phyloP scores from a whole-genome alignment of 2,113 vertebrate genomes.

The Pachyramphus minor region DNA sequence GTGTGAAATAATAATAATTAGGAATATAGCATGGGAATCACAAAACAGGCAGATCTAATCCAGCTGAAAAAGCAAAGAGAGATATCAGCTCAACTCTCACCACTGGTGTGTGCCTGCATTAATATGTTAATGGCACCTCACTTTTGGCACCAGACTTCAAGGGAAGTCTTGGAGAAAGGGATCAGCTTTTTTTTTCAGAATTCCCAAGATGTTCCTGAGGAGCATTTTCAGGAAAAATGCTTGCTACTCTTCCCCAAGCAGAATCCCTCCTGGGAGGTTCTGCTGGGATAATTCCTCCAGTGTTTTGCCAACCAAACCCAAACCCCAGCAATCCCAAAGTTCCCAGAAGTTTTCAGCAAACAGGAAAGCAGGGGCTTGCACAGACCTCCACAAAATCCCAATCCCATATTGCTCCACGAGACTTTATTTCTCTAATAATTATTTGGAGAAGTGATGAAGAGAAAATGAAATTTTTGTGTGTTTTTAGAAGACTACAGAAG shows the following conservation, averaged over 20 bases:
- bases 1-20: slow-evolving; percentile 61
- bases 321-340: background rate
- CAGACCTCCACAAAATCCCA: background rate
- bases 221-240: background rate
- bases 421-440: background rate
- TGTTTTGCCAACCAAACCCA: background rate
- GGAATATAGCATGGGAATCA: slow-evolving; percentile 43
- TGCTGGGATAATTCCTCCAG: too few relatives aligned
- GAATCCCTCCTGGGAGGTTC: background rate
- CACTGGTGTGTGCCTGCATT: background rate
- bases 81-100: background rate
- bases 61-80: slow-evolving; percentile 49
- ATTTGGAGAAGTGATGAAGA: background rate
- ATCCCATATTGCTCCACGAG: background rate
- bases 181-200: background rate
- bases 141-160: background rate
- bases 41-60: background rate
- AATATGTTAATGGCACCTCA: background rate
- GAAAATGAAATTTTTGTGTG: background rate
- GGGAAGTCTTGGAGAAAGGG: background rate
- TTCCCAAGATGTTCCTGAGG: background rate
- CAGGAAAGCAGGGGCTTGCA: background rate
- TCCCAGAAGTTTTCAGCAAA: background rate
- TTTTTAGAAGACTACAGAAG: background rate
- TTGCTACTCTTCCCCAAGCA: background rate